These are phyloP conservation scores for Entelurus aequoreus DNA, from an alignment of 2,113 vertebrate species.

Conservation along the genomic window DNA sequence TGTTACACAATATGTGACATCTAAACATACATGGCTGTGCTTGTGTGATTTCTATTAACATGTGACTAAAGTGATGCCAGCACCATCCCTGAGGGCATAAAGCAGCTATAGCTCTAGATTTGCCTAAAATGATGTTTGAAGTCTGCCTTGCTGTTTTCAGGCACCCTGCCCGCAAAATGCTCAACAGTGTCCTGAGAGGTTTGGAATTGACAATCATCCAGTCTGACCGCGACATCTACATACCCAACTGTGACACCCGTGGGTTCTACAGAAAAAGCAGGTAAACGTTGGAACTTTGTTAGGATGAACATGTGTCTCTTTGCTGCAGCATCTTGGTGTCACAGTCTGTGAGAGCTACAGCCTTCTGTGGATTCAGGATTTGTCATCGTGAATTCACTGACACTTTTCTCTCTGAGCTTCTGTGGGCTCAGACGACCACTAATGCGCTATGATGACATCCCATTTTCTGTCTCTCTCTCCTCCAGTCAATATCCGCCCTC, in stretches of 20 bases:
- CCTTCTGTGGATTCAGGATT: conserved; percentile 30
- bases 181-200: conserved; percentile 72
- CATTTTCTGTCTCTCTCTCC: conserved; percentile 37
- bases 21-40: conserved; percentile 34
- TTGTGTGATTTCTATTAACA: conserved; percentile 26
- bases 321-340: neutral
- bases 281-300: conserved; percentile 48
- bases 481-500: conserved; percentile 26
- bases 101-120: conserved; percentile 19
- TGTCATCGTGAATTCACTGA: conserved; percentile 41
- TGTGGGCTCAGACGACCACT: conserved; percentile 39
- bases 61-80: conserved; percentile 32
- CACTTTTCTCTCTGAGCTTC: conserved; percentile 32
- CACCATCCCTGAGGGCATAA: conserved; percentile 20
- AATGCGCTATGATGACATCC: conserved; percentile 49
- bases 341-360: conserved; percentile 19
- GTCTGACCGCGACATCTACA: conserved; percentile 78
- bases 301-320: neutral
- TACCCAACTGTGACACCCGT: conserved; percentile 80
- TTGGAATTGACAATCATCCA: conserved; percentile 74
- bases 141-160: conserved; percentile 56
- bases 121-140: conserved; percentile 20
- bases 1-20: conserved; percentile 42
- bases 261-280: conserved; percentile 84
- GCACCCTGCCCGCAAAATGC: conserved; percentile 76